Conservation (phyloP, 2,797 vertebrate genomes). For the Buphagus erythrorhynchus region DNA sequence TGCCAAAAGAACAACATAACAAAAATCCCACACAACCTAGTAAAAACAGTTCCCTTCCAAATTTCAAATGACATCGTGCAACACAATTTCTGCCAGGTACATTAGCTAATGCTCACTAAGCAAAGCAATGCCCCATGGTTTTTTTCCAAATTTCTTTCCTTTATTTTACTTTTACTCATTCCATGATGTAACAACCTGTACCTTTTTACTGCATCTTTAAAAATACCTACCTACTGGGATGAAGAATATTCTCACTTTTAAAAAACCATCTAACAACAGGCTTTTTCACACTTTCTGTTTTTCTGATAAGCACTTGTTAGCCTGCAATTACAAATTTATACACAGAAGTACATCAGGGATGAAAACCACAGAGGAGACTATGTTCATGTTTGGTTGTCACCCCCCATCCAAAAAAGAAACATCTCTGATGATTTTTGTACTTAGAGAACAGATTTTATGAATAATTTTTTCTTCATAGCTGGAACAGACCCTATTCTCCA, state of each 20-base stretch:
- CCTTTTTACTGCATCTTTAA: not conserved
- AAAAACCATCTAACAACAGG: not conserved
- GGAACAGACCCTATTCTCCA: slow-evolving; percentile 22
- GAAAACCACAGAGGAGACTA: not conserved
- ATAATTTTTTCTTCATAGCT: slow-evolving; percentile 33
- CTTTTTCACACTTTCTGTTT: not conserved
- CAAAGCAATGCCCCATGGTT: not conserved
- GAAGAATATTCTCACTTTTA: not conserved
- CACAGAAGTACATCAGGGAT: not conserved
- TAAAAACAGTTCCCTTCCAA: not conserved
- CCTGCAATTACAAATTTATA: not conserved
- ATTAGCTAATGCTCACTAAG: not conserved
- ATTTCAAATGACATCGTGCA: not conserved
- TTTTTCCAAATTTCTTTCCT: not conserved
- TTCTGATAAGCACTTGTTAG: not conserved
- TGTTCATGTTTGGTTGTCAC: not conserved
- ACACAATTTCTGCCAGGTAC: not conserved
- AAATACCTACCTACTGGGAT: not conserved
- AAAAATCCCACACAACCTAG: not conserved
- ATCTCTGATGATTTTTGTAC: slow-evolving; percentile 26
- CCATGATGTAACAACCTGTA: not conserved
- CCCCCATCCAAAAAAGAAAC: not conserved
- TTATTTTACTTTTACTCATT: not conserved
- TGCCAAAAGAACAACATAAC: not conserved
- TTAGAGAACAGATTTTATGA: slow-evolving; percentile 39